phyloP scores from a whole-genome alignment of 1,140 invertebrate species.

The Drosophila hydei region DNA sequence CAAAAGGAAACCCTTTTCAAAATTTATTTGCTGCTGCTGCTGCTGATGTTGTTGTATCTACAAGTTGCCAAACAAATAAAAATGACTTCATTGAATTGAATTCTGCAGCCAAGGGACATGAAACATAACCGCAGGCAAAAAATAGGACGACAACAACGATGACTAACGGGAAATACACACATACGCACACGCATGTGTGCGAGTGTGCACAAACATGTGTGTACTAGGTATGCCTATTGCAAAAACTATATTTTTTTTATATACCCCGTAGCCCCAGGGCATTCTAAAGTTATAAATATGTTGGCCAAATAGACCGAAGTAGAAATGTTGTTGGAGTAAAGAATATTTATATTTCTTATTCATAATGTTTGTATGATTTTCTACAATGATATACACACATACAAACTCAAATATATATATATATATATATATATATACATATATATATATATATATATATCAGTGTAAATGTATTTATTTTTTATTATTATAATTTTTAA shows the following conservation, averaged over 20 bases:
- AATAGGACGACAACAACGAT: constrained; percentile 24
- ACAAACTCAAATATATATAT: too few species aligned
- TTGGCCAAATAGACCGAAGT: neutral
- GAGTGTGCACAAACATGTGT: neutral
- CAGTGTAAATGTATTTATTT: too few species aligned
- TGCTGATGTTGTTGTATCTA: constrained; percentile 50
- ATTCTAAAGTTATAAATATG: neutral
- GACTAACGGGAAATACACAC: constrained; percentile 35
- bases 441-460: too few species aligned
- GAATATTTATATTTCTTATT: too few species aligned
- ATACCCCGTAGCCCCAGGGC: constrained; percentile 6
- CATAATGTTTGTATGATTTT: too few species aligned
- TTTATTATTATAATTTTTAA: too few species aligned
- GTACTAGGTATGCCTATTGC: constrained; percentile 4
- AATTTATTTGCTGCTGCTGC: constrained; percentile 49
- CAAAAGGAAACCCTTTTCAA: constrained; percentile 62
- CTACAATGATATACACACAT: too few species aligned
- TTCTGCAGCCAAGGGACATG: constrained; percentile 50
- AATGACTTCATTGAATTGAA: constrained; percentile 79
- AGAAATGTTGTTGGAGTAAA: too few species aligned
- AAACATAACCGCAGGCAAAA: constrained; percentile 20
- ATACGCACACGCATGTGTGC: neutral
- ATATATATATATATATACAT: neutral
- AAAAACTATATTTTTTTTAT: constrained; percentile 14
- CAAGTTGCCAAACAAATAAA: constrained; percentile 78